These are phyloP conservation scores for Petrolisthes manimaculis DNA, from an alignment of 2,888 invertebrate genomes.

Conservation along the genomic window DNA sequence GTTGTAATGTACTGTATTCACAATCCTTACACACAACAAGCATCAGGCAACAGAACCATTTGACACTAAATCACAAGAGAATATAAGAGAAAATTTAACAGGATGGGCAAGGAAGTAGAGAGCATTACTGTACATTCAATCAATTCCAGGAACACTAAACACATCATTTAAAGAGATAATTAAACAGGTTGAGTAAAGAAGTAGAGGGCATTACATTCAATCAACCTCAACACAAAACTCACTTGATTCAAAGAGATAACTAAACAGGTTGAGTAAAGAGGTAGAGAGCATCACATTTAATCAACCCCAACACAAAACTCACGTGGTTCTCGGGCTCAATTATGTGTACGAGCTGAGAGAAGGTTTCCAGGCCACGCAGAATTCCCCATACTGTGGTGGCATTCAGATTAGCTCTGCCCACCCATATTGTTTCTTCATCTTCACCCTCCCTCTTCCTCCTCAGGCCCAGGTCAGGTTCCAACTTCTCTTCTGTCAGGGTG, in stretches of 20 bases:
- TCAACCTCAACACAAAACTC: background rate
- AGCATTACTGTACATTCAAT: no score
- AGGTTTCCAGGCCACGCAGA: conserved; percentile 86
- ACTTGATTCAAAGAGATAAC: conserved; percentile 1
- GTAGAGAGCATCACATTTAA: background rate
- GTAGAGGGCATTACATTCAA: background rate
- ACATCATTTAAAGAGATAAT: no score
- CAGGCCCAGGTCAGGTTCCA: background rate
- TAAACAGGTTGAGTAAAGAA: no score
- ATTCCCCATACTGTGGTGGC: conserved; percentile 82
- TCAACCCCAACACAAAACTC: conserved; percentile 4
- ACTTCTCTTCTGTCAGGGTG: background rate
- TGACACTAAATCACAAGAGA: no score
- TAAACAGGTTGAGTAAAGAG: no score
- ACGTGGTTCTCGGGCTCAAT: conserved; percentile 71
- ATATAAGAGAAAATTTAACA: no score
- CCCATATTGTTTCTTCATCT: background rate
- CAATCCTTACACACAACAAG: no score
- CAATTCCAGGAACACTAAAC: no score
- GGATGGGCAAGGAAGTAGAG: no score
- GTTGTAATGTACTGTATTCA: no score
- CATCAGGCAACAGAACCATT: no score
- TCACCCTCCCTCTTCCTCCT: background rate
- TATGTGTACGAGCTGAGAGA: conserved; percentile 80
- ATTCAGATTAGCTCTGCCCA: background rate